Evolutionary conservation across 2,113 vertebrate species (phyloP), one percentile per base, ranked within the genome.

Genomic region (Alligator mississippiensis): DNA sequence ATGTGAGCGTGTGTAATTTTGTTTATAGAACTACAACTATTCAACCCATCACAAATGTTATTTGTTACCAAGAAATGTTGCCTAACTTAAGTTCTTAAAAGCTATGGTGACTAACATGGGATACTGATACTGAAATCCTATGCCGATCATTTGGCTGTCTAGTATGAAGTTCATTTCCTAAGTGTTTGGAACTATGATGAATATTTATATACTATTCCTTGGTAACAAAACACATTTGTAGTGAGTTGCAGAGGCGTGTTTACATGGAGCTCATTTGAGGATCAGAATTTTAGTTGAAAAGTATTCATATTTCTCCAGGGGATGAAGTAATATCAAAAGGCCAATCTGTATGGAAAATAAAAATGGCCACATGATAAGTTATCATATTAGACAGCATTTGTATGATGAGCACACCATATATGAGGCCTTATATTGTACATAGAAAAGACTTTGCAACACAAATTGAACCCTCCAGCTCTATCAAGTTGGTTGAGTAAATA

Each of bases 41-140:
- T 63, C 25, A 92, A 74, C 5, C 66, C 6, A 4, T 19, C 82
- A 60, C 54, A 89, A 87, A 38, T 76, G 15, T 47, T 8, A 87
- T 92, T 85, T 88, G 25, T 59, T 84, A 81, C 14, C 55, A 77
- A 70, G 60, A 85, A 88, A 84, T 77, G 18, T 12, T 72, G 78
- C 55, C 22, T 1, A 6, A 78, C 16, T 77, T 70, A 70, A 59
- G 22, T 17, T 90, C 24, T 82, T 77, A 57, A 24, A 90, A 89
- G 47, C 11, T 21, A 17, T 61, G 57, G 6, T 47, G 47, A 47
- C 47, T 47, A 47, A 47, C 47, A 47, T 47, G 47, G 47, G 47
- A 47, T 47, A 47, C 47, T 47, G 47, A 47, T 47, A 47, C 47
- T 47, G 47, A 47, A 47, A 47, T 10, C 19, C 68, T 72, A 38